Evolutionary conservation across 2,888 invertebrate species (phyloP), one percentile per base, ranked within the genome.

Genomic region (Cactoblastis cactorum): DNA sequence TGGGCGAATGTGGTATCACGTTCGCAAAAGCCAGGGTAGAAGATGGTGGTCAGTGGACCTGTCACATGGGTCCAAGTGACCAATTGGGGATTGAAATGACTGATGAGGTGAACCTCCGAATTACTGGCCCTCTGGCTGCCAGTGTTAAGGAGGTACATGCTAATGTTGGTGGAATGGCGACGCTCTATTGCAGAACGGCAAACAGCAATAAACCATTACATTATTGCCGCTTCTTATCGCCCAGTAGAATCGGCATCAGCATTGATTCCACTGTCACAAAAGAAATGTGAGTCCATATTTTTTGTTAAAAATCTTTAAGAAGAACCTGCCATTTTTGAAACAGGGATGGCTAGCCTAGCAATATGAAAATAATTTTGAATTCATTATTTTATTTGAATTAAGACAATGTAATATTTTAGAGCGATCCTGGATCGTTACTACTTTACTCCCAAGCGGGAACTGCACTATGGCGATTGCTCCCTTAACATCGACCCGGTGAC

Each of bases 201-300:
- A 86, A 83, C 58, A 79, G 79, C 0, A 74, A 71, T 8, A 68
- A 74, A 15, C 80, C 88, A 0, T 59, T 91, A 45, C 76, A 84
- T 8, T 91, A 91, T 55, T 91, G 91, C 54, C 71, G 91, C 56
- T 91, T 91, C 57, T 61, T 83, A 33, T 59, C 81, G 3, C 90
- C 91, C 0, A 66, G 51, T 18, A 72, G 59, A 33, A 46, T 81
- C 15, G 90, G 91, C 1, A 75, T 91, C 33, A 79, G 71, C 47
- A 57, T 91, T 1, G 85, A 88, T 65, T 71, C 83, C 2, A 59
- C 77, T 1, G 66, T 90, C 2, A 83, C 78, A 0, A 54, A 63
- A 22, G 69, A 80, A 1, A 80, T 75, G 91, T 91, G 67, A 80
- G 83, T 76, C n/a, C n/a, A n/a, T n/a, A n/a, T n/a, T n/a, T n/a